A percentile compares a stretch with the other conserved stretches of the same genome.
These are phyloP conservation scores for Rapana venosa DNA, from an alignment of 2,888 invertebrate genomes.

Conservation along the genomic window DNA sequence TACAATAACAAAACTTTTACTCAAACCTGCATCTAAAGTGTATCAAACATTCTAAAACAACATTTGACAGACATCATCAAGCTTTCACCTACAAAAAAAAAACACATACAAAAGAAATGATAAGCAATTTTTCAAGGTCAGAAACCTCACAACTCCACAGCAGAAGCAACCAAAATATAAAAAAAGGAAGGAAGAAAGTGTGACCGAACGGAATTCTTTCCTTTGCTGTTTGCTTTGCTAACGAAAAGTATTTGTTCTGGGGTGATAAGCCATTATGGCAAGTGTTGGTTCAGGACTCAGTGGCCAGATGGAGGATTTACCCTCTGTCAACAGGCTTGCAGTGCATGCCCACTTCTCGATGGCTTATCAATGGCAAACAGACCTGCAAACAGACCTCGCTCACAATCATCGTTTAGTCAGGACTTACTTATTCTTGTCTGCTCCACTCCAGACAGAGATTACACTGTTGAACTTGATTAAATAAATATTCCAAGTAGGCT, in stretches of 20 bases:
- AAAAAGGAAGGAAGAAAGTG: too few species aligned
- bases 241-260: conserved; percentile 26
- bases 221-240: conserved; percentile 26
- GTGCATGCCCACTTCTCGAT: neutral
- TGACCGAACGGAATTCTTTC: neutral
- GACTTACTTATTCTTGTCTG: conserved; percentile 14
- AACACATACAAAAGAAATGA: neutral
- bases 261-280: conserved; percentile 32
- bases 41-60: too few species aligned
- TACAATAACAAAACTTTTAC: too few species aligned
- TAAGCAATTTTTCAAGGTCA: neutral
- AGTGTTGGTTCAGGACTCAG: conserved; percentile 27
- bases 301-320: neutral
- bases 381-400: conserved; percentile 1
- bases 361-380: conserved; percentile 27
- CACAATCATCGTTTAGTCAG: conserved; percentile 1
- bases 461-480: conserved; percentile 31
- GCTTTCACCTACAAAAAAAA: too few species aligned
- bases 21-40: too few species aligned
- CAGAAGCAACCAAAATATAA: neutral
- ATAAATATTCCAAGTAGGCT: conserved; percentile 16
- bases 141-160: neutral
- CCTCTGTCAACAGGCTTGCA: conserved; percentile 11
- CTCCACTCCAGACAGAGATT: conserved; percentile 11
- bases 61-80: too few species aligned